These are phyloP conservation scores for Berghia stephanieae DNA, from an alignment of 1,140 invertebrate species.

Conservation along the genomic window DNA sequence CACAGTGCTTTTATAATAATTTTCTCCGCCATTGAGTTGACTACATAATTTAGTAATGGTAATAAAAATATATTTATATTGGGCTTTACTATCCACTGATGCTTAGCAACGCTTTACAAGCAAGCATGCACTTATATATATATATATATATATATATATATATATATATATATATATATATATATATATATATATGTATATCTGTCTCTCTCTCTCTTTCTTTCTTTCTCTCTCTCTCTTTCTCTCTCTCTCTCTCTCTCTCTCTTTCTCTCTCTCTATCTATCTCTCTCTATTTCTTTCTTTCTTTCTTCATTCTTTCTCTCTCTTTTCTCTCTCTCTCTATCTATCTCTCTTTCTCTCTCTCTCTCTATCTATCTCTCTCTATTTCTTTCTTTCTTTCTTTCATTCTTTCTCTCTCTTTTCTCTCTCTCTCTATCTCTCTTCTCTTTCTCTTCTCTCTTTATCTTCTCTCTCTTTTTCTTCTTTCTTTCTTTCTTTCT, in stretches of 20 bases:
- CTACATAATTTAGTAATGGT: too few relatives aligned
- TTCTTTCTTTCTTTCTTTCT: neutral
- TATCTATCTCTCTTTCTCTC: neutral
- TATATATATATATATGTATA: neutral
- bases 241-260: constrained; percentile 19
- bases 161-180: neutral
- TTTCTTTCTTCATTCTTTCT: too few relatives aligned
- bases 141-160: too few relatives aligned
- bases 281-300: too few relatives aligned
- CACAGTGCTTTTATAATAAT: too few relatives aligned
- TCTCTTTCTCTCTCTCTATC: constrained; percentile 17
- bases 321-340: neutral
- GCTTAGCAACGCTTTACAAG: too few relatives aligned
- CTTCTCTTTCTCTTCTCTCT: too few relatives aligned
- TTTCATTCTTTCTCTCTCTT: neutral
- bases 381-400: neutral
- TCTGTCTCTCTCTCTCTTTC: constrained; percentile 10
- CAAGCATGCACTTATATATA: too few relatives aligned
- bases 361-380: too few relatives aligned
- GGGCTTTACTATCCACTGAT: too few relatives aligned
- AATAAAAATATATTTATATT: too few relatives aligned
- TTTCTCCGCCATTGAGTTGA: too few relatives aligned
- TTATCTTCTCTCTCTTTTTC: constrained; percentile 1
- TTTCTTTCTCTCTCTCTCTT: constrained; percentile 15
- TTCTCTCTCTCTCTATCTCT: neutral